A percentile compares a stretch with the other conserved stretches of the same genome.
Conservation (phyloP, 2,888 invertebrate genomes). For the Drymonia ruficornis region DNA sequence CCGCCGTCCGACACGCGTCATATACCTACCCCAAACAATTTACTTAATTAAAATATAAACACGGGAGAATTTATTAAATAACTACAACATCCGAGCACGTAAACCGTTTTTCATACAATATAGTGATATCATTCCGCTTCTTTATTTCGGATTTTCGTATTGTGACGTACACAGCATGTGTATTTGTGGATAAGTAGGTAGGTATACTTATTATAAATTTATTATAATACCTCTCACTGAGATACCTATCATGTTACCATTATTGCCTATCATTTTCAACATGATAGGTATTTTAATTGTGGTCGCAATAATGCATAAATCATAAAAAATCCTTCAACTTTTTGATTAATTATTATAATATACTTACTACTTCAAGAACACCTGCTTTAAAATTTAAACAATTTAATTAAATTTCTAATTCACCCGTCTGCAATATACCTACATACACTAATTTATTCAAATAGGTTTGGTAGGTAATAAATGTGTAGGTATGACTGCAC, state of each 20-base stretch:
- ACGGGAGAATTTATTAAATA: constrained; percentile 11
- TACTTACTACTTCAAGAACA: constrained; percentile 33
- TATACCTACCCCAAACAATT: constrained; percentile 16
- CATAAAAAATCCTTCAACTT: constrained; percentile 28
- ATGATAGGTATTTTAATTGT: too few species aligned
- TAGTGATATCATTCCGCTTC: not conserved
- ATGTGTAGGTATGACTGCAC: constrained; percentile 13
- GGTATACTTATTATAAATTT: too few species aligned
- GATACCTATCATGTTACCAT: too few species aligned
- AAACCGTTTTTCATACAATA: not conserved
- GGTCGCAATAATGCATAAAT: too few species aligned
- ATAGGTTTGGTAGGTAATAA: constrained; percentile 19
- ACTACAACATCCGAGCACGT: not conserved
- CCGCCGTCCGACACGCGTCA: not conserved
- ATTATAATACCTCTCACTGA: too few species aligned
- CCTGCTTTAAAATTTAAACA: constrained; percentile 30
- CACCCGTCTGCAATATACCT: constrained; percentile 24
- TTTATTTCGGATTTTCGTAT: too few species aligned
- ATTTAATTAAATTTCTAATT: constrained; percentile 43
- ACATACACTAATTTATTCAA: not conserved
- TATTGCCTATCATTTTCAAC: too few species aligned
- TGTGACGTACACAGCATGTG: too few species aligned
- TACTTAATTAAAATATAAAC: constrained; percentile 29
- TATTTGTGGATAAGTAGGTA: too few species aligned
- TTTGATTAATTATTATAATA: constrained; percentile 42